phyloP scores from a whole-genome alignment of 2,113 vertebrate species.

The Heliornis fulica region DNA sequence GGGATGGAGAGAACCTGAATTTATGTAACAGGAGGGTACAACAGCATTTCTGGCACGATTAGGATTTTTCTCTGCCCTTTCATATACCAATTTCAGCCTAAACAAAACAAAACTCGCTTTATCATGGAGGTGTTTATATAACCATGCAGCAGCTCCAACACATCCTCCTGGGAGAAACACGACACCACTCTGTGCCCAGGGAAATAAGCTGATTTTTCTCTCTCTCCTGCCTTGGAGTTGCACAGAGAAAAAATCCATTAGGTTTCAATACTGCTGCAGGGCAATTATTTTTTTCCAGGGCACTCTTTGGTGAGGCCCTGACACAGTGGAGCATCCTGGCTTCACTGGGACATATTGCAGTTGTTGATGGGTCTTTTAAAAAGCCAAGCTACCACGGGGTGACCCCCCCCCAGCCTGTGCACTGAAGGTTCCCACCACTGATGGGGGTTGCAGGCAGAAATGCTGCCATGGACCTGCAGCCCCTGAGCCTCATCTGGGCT shows the following conservation, averaged over 20 bases:
- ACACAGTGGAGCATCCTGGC: not conserved
- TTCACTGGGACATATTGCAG: not conserved
- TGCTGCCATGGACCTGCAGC: fast-evolving
- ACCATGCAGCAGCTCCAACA: fast-evolving
- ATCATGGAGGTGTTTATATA: fast-evolving
- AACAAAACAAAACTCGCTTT: fast-evolving
- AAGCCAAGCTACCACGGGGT: fast-evolving
- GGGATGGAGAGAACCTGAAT: not conserved
- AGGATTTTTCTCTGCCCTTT: too few relatives aligned
- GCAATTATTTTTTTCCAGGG: constrained; percentile 5
- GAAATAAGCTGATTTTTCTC: not conserved
- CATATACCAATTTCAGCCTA: fast-evolving
- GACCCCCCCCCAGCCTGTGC: fast-evolving
- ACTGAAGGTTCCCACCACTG: fast-evolving
- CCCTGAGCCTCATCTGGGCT: not conserved
- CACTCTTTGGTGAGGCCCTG: not conserved
- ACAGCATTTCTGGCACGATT: not conserved
- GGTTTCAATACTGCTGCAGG: not conserved
- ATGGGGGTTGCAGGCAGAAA: fast-evolving
- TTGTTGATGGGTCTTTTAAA: not conserved
- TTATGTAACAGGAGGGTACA: not conserved
- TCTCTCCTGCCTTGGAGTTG: not conserved
- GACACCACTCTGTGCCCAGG: fast-evolving
- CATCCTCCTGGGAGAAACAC: fast-evolving
- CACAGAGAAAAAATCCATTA: constrained; percentile 17